Conservation (phyloP, 2,797 vertebrate genomes). For the Pterois miles region DNA sequence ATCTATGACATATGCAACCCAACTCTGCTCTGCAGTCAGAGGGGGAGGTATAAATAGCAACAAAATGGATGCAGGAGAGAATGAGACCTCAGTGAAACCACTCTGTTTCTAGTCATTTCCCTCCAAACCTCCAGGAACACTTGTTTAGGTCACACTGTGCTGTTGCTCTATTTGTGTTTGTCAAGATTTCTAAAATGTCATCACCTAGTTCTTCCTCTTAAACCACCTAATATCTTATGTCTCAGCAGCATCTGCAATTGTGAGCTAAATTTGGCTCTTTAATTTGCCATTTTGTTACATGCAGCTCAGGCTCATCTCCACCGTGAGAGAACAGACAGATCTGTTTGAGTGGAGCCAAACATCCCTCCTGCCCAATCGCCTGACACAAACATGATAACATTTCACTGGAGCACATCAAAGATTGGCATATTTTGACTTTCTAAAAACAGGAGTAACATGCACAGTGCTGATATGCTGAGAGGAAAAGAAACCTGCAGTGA, state of each 20-base stretch:
- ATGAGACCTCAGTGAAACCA: slow-evolving; percentile 46
- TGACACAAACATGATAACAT: slow-evolving; percentile 75
- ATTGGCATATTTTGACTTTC: slow-evolving; percentile 60
- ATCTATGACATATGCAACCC: slow-evolving; percentile 71
- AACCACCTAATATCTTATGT: slow-evolving; percentile 43
- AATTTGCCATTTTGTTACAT: slow-evolving; percentile 46
- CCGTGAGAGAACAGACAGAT: slow-evolving; percentile 47
- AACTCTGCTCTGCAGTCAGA: slow-evolving; percentile 59
- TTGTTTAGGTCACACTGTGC: neutral
- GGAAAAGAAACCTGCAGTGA: slow-evolving; percentile 42
- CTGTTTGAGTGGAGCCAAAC: slow-evolving; percentile 68
- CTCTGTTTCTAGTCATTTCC: slow-evolving; percentile 18
- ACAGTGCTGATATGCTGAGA: slow-evolving; percentile 47
- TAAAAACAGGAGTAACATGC: slow-evolving; percentile 58
- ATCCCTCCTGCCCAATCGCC: slow-evolving; percentile 58
- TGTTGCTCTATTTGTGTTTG: slow-evolving; percentile 20
- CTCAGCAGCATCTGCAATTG: slow-evolving; percentile 23
- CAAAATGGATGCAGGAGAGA: slow-evolving; percentile 54
- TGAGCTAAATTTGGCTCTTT: slow-evolving; percentile 40
- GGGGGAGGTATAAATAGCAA: slow-evolving; percentile 73
- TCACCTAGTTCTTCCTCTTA: slow-evolving; percentile 30
- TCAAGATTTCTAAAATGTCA: slow-evolving; percentile 44
- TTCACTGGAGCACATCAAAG: slow-evolving; percentile 66
- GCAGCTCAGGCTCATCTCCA: slow-evolving; percentile 50
- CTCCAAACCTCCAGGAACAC: slow-evolving; percentile 11